Conservation (phyloP, 2,797 vertebrate genomes). For the Enteromius treurensis region DNA sequence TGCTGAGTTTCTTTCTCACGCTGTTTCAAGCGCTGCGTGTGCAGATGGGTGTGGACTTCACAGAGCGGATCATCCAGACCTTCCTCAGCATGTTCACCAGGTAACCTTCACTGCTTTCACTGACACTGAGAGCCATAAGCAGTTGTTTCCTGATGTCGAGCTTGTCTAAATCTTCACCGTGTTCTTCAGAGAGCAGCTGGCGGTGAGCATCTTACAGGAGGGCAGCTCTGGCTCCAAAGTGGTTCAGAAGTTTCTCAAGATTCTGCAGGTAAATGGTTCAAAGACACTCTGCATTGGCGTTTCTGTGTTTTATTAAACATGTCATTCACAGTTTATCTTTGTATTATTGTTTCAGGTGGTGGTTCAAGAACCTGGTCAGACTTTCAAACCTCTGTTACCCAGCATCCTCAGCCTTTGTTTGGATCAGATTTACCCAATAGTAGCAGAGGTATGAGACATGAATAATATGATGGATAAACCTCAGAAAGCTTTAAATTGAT, state of each 20-base stretch:
- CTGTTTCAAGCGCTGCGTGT: slow-evolving; percentile 95
- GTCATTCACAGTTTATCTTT: neutral
- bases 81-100: slow-evolving; percentile 99
- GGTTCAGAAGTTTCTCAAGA: slow-evolving; percentile 97
- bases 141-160: neutral
- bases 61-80: slow-evolving; percentile 96
- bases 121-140: neutral
- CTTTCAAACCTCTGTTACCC: slow-evolving; percentile 95
- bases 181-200: slow-evolving; percentile 88
- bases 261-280: slow-evolving; percentile 81
- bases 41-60: slow-evolving; percentile 98
- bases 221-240: slow-evolving; percentile 93
- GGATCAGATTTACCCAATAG: slow-evolving; percentile 97
- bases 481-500: neutral
- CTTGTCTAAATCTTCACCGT: neutral
- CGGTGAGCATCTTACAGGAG: slow-evolving; percentile 94
- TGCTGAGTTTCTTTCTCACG: slow-evolving; percentile 97
- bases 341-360: slow-evolving; percentile 82
- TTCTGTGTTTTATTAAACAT: neutral
- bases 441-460: slow-evolving; percentile 86
- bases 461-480: neutral
- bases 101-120: slow-evolving; percentile 58
- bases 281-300: neutral
- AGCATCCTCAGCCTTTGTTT: slow-evolving; percentile 95
- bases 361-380: slow-evolving; percentile 96